Conservation (phyloP, 2,113 vertebrate species). For the Centrocercus urophasianus region DNA sequence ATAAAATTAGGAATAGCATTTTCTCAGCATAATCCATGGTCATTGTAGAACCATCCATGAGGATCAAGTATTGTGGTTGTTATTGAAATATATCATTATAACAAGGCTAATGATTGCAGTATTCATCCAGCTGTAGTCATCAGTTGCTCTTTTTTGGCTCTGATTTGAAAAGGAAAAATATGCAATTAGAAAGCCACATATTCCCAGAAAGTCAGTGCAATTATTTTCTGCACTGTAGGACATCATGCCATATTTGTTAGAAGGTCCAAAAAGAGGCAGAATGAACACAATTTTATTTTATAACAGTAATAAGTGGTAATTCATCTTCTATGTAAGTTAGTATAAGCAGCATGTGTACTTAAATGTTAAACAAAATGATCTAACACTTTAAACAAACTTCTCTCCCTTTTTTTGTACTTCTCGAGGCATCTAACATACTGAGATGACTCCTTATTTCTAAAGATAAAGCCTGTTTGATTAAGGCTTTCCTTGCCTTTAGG, state of each 20-base stretch:
- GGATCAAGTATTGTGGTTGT: slow-evolving; percentile 29
- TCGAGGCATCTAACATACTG: background rate
- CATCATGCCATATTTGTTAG: background rate
- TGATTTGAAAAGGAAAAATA: slow-evolving; percentile 27
- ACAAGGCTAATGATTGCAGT: slow-evolving; percentile 58
- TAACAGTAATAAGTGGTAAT: background rate
- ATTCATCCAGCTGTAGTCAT: slow-evolving; percentile 37
- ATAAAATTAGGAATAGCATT: slow-evolving; percentile 54
- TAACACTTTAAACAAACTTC: background rate
- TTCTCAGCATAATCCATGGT: slow-evolving; percentile 40
- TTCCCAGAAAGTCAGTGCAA: background rate
- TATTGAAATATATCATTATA: slow-evolving; percentile 60
- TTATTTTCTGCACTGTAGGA: background rate
- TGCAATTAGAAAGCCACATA: slow-evolving; percentile 17
- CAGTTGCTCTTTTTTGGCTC: slow-evolving; percentile 17
- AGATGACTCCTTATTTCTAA: background rate
- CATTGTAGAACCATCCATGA: slow-evolving; percentile 30
- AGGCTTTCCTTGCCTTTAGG: background rate
- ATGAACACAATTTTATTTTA: background rate
- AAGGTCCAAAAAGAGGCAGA: background rate
- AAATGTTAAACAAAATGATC: background rate
- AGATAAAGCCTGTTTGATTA: background rate
- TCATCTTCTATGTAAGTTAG: background rate
- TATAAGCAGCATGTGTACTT: background rate
- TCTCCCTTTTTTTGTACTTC: background rate